A percentile compares a stretch with the other conserved stretches of the same genome.
Conservation (phyloP, 2,797 vertebrate species). For the Uromys caudimaculatus region DNA sequence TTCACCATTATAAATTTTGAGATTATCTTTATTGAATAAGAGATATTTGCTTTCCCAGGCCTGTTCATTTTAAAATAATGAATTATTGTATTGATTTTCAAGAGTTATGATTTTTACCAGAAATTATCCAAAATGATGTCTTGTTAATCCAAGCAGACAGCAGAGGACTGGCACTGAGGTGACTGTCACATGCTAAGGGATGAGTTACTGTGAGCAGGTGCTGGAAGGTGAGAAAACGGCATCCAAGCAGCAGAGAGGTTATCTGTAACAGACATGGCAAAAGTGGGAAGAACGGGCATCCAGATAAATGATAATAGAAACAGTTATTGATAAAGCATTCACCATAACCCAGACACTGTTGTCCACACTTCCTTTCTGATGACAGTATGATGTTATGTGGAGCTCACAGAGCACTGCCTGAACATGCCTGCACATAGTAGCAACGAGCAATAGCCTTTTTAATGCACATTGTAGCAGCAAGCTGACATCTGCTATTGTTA, state of each 20-base stretch:
- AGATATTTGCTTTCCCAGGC: not conserved
- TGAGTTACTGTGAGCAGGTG: not conserved
- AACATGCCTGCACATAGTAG: not conserved
- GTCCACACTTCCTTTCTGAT: not conserved
- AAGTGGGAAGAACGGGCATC: not conserved
- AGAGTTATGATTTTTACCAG: not conserved
- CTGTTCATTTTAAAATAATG: not conserved
- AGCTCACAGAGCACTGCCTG: not conserved
- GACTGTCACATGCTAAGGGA: not conserved
- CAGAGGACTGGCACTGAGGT: not conserved
- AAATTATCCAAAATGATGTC: not conserved
- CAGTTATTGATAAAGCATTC: not conserved
- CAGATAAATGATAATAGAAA: not conserved
- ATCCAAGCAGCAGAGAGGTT: not conserved
- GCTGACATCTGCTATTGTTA: slow-evolving; percentile 32
- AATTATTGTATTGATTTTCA: slow-evolving; percentile 8
- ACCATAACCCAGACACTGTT: not conserved
- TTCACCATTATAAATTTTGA: not conserved
- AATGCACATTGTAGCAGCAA: not conserved
- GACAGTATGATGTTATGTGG: not conserved
- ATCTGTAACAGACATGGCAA: not conserved
- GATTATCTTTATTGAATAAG: slow-evolving; percentile 13
- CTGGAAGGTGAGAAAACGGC: not conserved
- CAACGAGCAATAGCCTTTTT: not conserved
- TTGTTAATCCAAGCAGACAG: not conserved